Conservation (phyloP, 1,140 invertebrate genomes). For the Panagrolaimus sp. region DNA sequence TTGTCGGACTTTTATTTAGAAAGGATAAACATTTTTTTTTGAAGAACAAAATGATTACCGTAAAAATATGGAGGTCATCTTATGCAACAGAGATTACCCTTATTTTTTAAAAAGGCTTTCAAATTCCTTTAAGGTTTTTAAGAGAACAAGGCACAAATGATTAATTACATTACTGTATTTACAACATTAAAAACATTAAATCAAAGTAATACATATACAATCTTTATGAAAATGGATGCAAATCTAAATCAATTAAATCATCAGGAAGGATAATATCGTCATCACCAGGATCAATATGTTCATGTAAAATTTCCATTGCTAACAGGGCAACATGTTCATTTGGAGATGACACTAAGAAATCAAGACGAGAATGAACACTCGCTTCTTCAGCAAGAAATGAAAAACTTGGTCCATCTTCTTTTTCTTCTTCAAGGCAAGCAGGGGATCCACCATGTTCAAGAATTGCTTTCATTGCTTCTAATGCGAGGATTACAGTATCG, state of each 20-base stretch:
- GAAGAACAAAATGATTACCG: too few relatives aligned
- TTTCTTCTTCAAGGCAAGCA: not conserved
- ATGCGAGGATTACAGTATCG: not conserved
- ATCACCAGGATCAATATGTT: conserved; percentile 7
- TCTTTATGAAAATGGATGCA: too few relatives aligned
- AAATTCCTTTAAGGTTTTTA: not conserved
- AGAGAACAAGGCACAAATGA: not conserved
- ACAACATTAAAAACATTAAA: not conserved
- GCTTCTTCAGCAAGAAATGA: conserved; percentile 7
- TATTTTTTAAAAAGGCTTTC: not conserved
- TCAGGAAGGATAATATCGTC: not conserved
- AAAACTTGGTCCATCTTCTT: not conserved
- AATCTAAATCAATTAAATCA: not conserved
- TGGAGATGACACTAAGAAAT: not conserved
- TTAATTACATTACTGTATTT: too few relatives aligned
- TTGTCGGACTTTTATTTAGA: too few relatives aligned
- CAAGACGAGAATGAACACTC: not conserved
- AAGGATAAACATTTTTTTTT: too few relatives aligned
- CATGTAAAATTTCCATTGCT: conserved; percentile 5
- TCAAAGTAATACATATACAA: too few relatives aligned
- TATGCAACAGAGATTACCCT: too few relatives aligned
- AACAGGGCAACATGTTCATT: conserved; percentile 9
- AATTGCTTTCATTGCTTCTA: conserved; percentile 1
- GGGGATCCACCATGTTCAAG: not conserved
- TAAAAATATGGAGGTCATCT: not conserved